These are phyloP conservation scores for Hydra vulgaris DNA, from an alignment of 30 jellyfish, hydroid and myxozoan genomes.

Conservation along the genomic window DNA sequence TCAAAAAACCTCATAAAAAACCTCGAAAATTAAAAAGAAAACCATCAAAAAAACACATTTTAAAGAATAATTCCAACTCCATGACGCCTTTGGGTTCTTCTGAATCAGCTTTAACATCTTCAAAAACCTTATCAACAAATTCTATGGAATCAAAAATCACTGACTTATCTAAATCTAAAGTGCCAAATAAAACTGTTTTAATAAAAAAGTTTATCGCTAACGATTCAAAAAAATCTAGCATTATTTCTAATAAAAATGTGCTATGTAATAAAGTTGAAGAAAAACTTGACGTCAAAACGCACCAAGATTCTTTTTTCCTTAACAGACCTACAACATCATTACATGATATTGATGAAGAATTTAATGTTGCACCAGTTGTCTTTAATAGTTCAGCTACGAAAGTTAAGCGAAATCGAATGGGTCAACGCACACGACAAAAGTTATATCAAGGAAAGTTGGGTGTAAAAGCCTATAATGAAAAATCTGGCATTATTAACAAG, in stretches of 20 bases:
- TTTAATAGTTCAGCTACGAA: neutral
- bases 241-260: neutral
- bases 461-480: neutral
- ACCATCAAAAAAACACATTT: neutral
- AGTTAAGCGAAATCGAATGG: constrained; percentile 20
- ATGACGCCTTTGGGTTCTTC: no score
- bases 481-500: no score
- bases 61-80: neutral
- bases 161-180: neutral
- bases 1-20: neutral
- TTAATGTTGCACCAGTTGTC: constrained; percentile 17
- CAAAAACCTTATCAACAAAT: neutral
- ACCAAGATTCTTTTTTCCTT: constrained; percentile 2
- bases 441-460: neutral
- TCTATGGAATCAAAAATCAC: neutral
- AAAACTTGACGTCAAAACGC: neutral
- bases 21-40: neutral
- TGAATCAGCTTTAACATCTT: no score
- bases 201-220: neutral
- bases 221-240: neutral
- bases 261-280: neutral
- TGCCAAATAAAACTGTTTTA: neutral
- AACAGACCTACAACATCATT: neutral
- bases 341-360: constrained; percentile 13
- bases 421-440: constrained; percentile 21